A percentile compares a stretch with the other conserved stretches of the same genome.
phyloP scores from a whole-genome alignment of 2,888 invertebrate genomes.

The Torymus auratus region DNA sequence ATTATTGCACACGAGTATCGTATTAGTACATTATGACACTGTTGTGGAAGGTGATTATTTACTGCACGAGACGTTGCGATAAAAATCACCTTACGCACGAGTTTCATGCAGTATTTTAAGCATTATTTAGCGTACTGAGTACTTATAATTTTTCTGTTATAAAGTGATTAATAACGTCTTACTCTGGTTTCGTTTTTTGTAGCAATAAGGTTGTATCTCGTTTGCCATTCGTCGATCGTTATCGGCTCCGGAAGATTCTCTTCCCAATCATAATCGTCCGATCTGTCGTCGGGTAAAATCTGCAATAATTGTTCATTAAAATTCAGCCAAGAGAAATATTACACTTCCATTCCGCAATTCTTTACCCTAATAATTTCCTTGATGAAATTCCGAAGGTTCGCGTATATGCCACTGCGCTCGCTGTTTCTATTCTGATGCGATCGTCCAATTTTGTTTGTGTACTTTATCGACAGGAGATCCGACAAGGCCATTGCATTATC shows the following conservation, averaged over 20 bases:
- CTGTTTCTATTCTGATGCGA: neutral
- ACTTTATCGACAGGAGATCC: constrained; percentile 24
- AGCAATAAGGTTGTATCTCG: neutral
- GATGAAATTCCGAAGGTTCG: constrained; percentile 16
- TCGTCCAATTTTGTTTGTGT: neutral
- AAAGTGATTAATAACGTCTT: no score
- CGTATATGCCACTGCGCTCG: neutral
- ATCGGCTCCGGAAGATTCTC: neutral
- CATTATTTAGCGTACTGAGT: no score
- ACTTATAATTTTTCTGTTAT: no score
- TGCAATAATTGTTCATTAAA: neutral
- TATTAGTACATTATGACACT: no score
- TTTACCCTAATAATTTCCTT: constrained; percentile 26
- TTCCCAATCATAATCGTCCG: neutral
- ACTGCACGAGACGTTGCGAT: no score
- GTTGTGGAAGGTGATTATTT: no score
- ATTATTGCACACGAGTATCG: no score
- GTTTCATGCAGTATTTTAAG: no score
- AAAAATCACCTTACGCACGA: no score
- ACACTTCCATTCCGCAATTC: neutral
- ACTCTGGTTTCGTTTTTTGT: neutral
- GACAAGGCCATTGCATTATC: constrained; percentile 22
- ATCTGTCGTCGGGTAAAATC: constrained; percentile 28
- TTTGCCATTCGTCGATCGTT: constrained; percentile 24
- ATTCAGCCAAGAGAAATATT: no score